Base-by-base conservation (phyloP, 1,140 invertebrate species). In the Luehdorfia chinensis region DNA sequence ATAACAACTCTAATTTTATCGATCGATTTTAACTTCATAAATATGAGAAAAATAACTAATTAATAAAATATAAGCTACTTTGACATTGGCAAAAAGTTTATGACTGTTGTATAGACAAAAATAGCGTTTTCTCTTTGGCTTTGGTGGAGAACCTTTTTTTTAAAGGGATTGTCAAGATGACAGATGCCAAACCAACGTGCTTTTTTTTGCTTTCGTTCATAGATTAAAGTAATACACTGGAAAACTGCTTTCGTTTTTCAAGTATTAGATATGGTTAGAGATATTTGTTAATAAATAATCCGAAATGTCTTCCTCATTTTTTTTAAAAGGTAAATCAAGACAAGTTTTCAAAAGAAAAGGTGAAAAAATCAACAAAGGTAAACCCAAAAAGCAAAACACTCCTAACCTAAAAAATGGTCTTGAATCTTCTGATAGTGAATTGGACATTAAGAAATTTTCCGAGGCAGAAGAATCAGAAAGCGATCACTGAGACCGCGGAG, bases 401-500 rank as follows among this genome's bases (percentile, higher is more conserved):
- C 71, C 59, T 75, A 85, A 91, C 73, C 88, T 89, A 50, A 85
- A 89, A 60, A 90, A 89, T 47, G 89, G 88, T 12, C 69, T 89
- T 12, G 87, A 87, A 63, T 85, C 83, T 28, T 86, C 87, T 0
- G 78, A 84, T 25, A 81, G 75, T 52, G 83, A 88, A 51, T 67
- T 87, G 47, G 85, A 88, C 60, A 50, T 86, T 18, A 78, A 88
- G 12, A 83, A 90, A 46, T 78, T 87, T 47, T 87, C 87, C 15
- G 89, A 89, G 23, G 81, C 87, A 1, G 89, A 88, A 27, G 90
- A 88, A 33, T 90, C 89, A 4, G 90, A 92, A 46, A 92, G 93
- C 56, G 93, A 95, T 49, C 88, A 93, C n/a, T 49, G 92, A 94
- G 75, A 98, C 95, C 4, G 91, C 94, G 0, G 95, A 97, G 75